Conservation (phyloP, 2,888 invertebrate genomes). For the Eumerus sabulonum region DNA sequence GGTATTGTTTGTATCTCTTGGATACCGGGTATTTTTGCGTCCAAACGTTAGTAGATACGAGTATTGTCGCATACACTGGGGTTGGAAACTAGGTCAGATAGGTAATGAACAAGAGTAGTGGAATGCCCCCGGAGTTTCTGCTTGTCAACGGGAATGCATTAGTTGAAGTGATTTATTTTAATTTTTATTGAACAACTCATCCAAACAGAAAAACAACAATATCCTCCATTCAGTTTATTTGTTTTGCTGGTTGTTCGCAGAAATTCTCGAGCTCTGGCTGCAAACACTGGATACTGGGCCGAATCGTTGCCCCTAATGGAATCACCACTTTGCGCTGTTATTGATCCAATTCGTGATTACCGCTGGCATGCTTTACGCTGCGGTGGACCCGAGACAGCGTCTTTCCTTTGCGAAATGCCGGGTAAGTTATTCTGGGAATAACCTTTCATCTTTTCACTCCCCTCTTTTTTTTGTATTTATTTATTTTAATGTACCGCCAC, state of each 20-base stretch:
- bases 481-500: constrained; percentile 59
- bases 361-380: constrained; percentile 88
- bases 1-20: constrained; percentile 29
- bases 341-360: constrained; percentile 87
- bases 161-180: no score
- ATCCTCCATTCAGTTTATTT: no score
- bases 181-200: no score
- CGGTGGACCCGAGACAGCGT: constrained; percentile 87
- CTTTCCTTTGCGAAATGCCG: constrained; percentile 89
- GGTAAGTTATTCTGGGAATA: constrained; percentile 79
- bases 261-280: constrained; percentile 77
- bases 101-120: constrained; percentile 22
- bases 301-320: constrained; percentile 83
- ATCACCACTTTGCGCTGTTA: constrained; percentile 85
- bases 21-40: constrained; percentile 12
- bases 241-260: constrained; percentile 67
- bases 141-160: background rate
- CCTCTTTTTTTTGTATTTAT: constrained; percentile 19
- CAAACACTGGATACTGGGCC: constrained; percentile 85
- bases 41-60: constrained; percentile 3
- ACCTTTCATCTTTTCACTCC: constrained; percentile 15
- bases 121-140: background rate
- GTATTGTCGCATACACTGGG: background rate
- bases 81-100: constrained; percentile 25
- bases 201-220: no score